Conservation (phyloP, 2,113 vertebrate species). For the Chamaea fasciata region DNA sequence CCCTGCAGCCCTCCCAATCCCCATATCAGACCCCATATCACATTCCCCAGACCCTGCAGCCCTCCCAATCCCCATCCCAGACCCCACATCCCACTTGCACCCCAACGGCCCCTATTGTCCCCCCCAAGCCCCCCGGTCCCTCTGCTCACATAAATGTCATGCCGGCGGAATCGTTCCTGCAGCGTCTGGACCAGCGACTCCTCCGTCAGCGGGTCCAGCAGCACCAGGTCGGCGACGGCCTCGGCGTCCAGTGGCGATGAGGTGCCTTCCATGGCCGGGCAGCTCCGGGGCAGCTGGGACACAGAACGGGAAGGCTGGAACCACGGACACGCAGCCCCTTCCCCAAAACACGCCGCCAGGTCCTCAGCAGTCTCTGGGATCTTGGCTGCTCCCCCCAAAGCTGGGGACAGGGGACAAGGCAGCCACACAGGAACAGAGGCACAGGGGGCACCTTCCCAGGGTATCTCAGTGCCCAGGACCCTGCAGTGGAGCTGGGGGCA, state of each 20-base stretch:
- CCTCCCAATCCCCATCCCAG: neutral
- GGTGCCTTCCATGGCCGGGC: conserved; percentile 28
- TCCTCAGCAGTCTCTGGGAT: neutral
- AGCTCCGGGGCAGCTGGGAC: neutral
- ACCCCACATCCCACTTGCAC: neutral
- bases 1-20: too few relatives aligned
- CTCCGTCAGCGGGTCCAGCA: conserved; percentile 73
- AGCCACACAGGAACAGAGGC: rapidly evolving
- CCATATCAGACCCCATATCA: neutral
- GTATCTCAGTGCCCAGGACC: neutral
- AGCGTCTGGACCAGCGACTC: conserved; percentile 73
- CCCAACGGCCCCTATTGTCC: neutral
- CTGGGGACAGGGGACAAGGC: neutral
- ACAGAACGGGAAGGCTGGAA: neutral
- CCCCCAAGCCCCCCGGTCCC: rapidly evolving
- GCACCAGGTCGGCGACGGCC: conserved; percentile 73
- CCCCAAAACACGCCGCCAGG: rapidly evolving
- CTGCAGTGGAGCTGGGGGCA: neutral
- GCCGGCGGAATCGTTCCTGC: conserved; percentile 62
- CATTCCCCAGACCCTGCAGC: too few relatives aligned
- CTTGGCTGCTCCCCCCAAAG: rapidly evolving
- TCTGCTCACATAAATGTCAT: conserved; percentile 73
- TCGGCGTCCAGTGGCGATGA: conserved; percentile 40
- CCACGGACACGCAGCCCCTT: rapidly evolving
- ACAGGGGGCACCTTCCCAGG: neutral